Base-by-base conservation (phyloP, 30 jellyfish, hydroid and myxozoan genomes). In the Hydra vulgaris region DNA sequence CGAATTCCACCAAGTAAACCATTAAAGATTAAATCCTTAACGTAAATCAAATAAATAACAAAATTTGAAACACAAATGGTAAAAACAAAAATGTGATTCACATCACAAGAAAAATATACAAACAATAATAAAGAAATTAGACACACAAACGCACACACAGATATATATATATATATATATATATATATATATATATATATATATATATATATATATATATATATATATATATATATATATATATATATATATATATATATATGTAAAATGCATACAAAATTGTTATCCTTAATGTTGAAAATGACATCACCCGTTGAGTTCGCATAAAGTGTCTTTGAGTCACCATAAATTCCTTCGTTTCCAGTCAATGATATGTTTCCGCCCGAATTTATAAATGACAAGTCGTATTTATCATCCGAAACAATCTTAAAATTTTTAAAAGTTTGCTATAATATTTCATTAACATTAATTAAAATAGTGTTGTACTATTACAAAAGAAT, bases 261-360 rank as follows among this genome's bases (percentile, higher is more conserved):
- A 40, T 3, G 12, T 5, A 40, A 40, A 5, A 40, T 12, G 68
- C 92, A 74, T 81, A 84, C 95, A 17, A 82, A 74, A 26, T 83
- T 81, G 26, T 83, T 70, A 78, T 89, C 95, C 5, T 85, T 78
- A 8, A 89, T 81, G 0, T 70, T 77, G 8, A 89, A 22, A 55
- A 68, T 18, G 54, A 89, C 72, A 54, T 89, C 90, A 25, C 84
- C 84, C 19, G 56, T 87, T 8, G 96, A 71, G 66, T 84, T 79
- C 15, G 83, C 54, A 21, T 15, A 19, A 66, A 80, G 73, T n/a
- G 79, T 74, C 72, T 84, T 89, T 12, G 89, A 76, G 78, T 89
- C 96, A 87, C 81, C 81, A 82, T 80, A 89, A 7, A 89, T 52
- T 23, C 96, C 96, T 71, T 89, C 95, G 25, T 89, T 89, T 1